Base-by-base conservation (phyloP, 2,888 invertebrate genomes). In the Drosophila lutescens region DNA sequence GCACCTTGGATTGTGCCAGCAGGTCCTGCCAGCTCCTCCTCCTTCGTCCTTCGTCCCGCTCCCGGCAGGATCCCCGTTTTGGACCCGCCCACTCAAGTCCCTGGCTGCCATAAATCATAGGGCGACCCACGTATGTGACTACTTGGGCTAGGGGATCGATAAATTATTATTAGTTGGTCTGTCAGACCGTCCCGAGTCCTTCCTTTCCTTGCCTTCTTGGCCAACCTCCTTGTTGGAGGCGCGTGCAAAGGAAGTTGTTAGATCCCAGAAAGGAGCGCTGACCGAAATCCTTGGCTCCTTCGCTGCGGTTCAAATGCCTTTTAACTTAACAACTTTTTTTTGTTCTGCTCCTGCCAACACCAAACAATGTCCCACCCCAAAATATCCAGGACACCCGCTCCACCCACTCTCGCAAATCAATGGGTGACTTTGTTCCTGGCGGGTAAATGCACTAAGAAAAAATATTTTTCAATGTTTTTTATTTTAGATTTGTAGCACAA, bases 111-210 rank as follows among this genome's bases (percentile, higher is more conserved):
- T 89, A 89, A 89, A 89, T 89, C 89, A 89, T 86, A 87, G 84
- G 72, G 78, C 78, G 78, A 78, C 69, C 74, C 78, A 77, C 79
- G 84, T 79, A 77, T 87, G 84, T 80, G 79, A 78, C 81, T 79
- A 77, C 88, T 87, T 79, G 74, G 78, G 87, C 89, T 87, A 72
- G 76, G 82, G 82, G 84, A 87, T 89, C 90, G 89, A 90, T 90
- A 90, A 89, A 90, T 89, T 89, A 90, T 90, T 90, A 90, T 89
- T 89, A 89, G 89, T 89, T 88, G 84, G 80, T 78, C 79, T 69
- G 75, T 53, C 75, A 73, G 57, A 51, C 54, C 67, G 76, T 50
- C 57, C 51, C 41, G 38, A 44, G 15, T 20, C 30, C 57, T 20
- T 23, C 30, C 41, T 20, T 26, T 34, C 26, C 26, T 53, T 4